A percentile compares a stretch with the other conserved stretches of the same genome.
phyloP scores from a whole-genome alignment of 2,113 vertebrate species.

The Cebus imitator region DNA sequence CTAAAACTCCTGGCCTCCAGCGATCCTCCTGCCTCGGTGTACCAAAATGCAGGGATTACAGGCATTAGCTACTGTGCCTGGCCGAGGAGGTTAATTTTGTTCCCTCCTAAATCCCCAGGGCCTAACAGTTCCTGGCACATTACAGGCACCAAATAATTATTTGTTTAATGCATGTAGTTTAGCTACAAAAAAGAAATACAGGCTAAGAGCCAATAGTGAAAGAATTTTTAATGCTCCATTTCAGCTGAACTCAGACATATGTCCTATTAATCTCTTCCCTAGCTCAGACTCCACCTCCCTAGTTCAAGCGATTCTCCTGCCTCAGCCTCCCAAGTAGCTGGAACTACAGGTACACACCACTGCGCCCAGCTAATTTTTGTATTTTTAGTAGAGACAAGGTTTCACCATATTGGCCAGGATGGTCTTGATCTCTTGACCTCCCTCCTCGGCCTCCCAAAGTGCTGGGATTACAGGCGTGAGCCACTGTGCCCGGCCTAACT shows the following conservation, averaged over 20 bases:
- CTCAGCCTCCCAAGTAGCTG: too few relatives aligned
- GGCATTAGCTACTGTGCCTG: background rate
- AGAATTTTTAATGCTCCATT: background rate
- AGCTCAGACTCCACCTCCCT: background rate
- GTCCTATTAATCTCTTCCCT: background rate
- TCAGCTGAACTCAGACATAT: background rate
- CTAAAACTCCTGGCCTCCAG: background rate
- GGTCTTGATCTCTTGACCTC: too few relatives aligned
- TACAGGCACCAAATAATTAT: background rate
- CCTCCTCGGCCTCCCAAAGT: too few relatives aligned
- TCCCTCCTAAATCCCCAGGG: conserved; percentile 19
- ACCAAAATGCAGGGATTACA: background rate
- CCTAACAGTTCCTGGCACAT: conserved; percentile 31
- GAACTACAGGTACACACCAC: too few relatives aligned
- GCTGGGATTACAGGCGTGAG: too few relatives aligned
- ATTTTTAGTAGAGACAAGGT: too few relatives aligned
- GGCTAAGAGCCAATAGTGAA: background rate
- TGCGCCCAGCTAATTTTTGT: too few relatives aligned
- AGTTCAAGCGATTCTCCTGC: too few relatives aligned
- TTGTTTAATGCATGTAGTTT: conserved; percentile 20
- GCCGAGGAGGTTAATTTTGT: conserved; percentile 1
- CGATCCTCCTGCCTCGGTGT: background rate
- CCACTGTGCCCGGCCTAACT: too few relatives aligned
- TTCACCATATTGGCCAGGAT: too few relatives aligned
- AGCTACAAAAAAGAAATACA: conserved; percentile 17